Percentiles rank a stretch among this genome's conserved stretches.
Evolutionary conservation across 2,888 invertebrate genomes (phyloP).

Genomic region (Lamproptera curius): DNA sequence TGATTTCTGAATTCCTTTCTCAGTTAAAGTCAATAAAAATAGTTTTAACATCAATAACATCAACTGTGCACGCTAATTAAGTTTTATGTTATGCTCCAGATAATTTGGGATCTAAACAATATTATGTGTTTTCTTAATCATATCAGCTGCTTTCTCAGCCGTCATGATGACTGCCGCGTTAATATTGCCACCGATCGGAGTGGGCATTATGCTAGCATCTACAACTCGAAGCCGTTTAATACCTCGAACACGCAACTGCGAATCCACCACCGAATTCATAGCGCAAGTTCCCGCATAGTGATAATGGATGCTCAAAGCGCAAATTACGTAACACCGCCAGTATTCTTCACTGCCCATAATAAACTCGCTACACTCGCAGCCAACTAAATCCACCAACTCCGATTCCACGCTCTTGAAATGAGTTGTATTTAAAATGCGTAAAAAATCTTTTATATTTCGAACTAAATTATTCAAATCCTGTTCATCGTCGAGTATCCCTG

Average conservation of each 20-base stretch:
- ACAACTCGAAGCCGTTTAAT: conserved; percentile 34
- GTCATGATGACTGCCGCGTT: no score
- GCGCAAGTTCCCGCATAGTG: conserved; percentile 84
- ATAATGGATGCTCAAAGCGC: conserved; percentile 72
- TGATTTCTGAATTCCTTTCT: no score
- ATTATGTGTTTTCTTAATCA: conserved; percentile 39
- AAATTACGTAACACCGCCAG: conserved; percentile 42
- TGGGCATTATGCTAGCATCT: conserved; percentile 34
- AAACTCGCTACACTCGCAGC: conserved; percentile 7
- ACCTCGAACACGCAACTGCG: conserved; percentile 54
- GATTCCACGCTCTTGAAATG: conserved; percentile 34
- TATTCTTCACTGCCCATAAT: conserved; percentile 36
- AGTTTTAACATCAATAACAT: no score
- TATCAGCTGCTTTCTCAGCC: conserved; percentile 32
- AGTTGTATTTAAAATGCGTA: conserved; percentile 35
- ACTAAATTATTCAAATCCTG: neutral
- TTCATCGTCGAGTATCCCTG: no score
- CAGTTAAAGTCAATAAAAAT: no score
- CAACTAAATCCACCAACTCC: conserved; percentile 23
- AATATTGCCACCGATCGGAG: no score
- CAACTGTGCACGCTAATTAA: no score
- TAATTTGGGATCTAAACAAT: no score
- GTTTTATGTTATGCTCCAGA: no score
- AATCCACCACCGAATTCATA: conserved; percentile 86
- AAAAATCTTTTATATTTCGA: conserved; percentile 33